Percentiles rank a stretch among this genome's conserved stretches.
phyloP scores from a whole-genome alignment of 2,888 invertebrate species.

The Cheiracanthium punctorium region DNA sequence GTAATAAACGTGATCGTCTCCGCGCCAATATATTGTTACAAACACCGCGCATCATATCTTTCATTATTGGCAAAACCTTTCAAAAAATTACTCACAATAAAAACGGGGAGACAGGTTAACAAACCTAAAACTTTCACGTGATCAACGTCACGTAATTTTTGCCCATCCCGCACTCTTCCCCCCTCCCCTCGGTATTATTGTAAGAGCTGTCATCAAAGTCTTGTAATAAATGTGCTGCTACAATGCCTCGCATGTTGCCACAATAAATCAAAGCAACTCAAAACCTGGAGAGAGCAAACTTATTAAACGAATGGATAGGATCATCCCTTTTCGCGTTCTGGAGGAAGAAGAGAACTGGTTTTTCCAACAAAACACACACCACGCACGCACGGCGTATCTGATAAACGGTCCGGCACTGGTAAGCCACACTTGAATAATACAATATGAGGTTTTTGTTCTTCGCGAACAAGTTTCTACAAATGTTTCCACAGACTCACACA shows the following conservation, averaged over 20 bases:
- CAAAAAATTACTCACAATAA: conserved; percentile 65
- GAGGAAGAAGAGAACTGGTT: conserved; percentile 10
- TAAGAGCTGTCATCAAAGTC: conserved; percentile 59
- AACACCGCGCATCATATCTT: conserved; percentile 28
- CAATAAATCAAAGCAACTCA: conserved; percentile 62
- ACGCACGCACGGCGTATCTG: background rate
- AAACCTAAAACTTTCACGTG: conserved; percentile 64
- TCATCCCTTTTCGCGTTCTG: conserved; percentile 25
- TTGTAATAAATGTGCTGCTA: conserved; percentile 66
- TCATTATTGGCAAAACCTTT: conserved; percentile 50
- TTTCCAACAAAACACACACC: background rate
- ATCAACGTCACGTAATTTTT: conserved; percentile 57
- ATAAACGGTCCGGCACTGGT: background rate
- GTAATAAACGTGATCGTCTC: conserved; percentile 64
- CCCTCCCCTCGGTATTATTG: conserved; percentile 48
- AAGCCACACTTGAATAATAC: conserved; percentile 5
- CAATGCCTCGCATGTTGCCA: conserved; percentile 63
- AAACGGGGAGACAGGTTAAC: conserved; percentile 54
- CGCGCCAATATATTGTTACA: conserved; percentile 43
- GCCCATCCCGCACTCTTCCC: too few species aligned
- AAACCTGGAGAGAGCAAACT: conserved; percentile 60
- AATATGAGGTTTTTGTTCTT: background rate
- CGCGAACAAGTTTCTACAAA: background rate
- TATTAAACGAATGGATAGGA: conserved; percentile 51
- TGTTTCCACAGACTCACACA: background rate